Conservation (phyloP, 2,113 vertebrate genomes). For the Athene cunicularia region DNA sequence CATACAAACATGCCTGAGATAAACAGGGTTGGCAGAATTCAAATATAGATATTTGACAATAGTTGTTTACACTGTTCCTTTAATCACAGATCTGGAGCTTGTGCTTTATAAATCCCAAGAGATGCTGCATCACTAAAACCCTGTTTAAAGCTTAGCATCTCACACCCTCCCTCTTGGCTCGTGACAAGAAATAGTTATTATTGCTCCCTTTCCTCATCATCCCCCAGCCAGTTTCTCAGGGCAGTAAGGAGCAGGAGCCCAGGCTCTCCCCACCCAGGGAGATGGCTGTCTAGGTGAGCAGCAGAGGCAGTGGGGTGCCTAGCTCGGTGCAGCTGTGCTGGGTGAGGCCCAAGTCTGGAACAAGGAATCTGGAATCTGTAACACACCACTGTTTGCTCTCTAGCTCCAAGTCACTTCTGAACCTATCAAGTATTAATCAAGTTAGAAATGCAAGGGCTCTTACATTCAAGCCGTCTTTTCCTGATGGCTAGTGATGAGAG, state of each 20-base stretch:
- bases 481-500: neutral
- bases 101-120: neutral
- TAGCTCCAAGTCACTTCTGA: neutral
- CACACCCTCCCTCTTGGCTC: neutral
- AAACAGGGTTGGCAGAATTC: fast-evolving
- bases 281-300: neutral
- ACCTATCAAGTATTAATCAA: too few relatives aligned
- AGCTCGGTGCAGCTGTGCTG: neutral
- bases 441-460: neutral
- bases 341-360: neutral
- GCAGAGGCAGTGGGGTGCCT: neutral
- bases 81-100: neutral
- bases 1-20: neutral
- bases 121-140: neutral
- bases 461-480: neutral
- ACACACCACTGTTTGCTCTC: fast-evolving
- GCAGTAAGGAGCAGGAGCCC: neutral
- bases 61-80: fast-evolving
- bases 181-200: neutral
- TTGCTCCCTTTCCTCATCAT: neutral
- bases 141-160: neutral
- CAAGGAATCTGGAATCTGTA: too few relatives aligned
- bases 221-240: neutral
- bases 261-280: neutral
- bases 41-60: neutral